A percentile compares a stretch with the other conserved stretches of the same genome.
Conservation (phyloP, 2,797 vertebrate genomes). For the Apogon talboti region DNA sequence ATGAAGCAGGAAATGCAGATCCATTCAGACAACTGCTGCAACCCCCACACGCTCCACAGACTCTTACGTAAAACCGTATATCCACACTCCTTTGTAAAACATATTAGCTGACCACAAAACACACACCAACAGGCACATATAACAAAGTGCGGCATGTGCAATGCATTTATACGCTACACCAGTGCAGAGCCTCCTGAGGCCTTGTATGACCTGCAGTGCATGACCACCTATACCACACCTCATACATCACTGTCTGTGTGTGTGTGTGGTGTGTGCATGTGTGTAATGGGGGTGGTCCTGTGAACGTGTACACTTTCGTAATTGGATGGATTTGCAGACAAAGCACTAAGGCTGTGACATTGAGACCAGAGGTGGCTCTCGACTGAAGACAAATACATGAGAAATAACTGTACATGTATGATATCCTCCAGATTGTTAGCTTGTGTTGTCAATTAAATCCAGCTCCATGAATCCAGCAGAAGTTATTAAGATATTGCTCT, state of each 20-base stretch:
- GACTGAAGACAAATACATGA: constrained; percentile 6
- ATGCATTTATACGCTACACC: constrained; percentile 19
- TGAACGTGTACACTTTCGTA: constrained; percentile 56
- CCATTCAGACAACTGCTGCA: not conserved
- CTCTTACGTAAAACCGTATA: not conserved
- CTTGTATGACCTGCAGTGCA: constrained; percentile 65
- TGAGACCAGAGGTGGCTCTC: constrained; percentile 45
- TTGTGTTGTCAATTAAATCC: constrained; percentile 16
- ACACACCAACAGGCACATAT: constrained; percentile 14
- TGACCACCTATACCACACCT: constrained; percentile 61
- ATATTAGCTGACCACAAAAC: not conserved
- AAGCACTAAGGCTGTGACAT: constrained; percentile 66
- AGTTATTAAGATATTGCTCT: not conserved
- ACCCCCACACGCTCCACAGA: not conserved
- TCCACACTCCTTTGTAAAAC: not conserved
- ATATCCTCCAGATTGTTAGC: not conserved
- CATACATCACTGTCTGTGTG: constrained; percentile 62
- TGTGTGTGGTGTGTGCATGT: constrained; percentile 9
- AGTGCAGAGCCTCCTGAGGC: constrained; percentile 42
- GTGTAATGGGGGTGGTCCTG: constrained; percentile 26
- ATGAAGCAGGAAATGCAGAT: constrained; percentile 1
- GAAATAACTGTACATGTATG: constrained; percentile 10
- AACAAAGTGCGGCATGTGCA: constrained; percentile 5
- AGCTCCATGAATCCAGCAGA: constrained; percentile 4
- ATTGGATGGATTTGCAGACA: constrained; percentile 69